These are phyloP conservation scores for Potamarius usumacintae DNA, from an alignment of 2,113 vertebrate genomes.

Conservation along the genomic window DNA sequence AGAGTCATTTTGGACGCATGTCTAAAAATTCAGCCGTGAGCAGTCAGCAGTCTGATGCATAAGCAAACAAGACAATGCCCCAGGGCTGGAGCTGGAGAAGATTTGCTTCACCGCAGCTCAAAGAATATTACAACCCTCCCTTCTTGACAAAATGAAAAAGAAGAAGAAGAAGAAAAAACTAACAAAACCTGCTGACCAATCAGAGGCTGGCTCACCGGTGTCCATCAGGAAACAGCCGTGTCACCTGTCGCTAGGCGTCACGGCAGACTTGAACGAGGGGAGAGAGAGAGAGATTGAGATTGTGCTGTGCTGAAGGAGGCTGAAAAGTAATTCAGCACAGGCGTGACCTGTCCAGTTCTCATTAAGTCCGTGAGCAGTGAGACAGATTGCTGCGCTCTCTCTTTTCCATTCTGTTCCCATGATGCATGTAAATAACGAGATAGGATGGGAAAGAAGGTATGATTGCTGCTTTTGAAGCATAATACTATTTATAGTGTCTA, in stretches of 20 bases:
- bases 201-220: conserved; percentile 50
- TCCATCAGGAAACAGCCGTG: conserved; percentile 56
- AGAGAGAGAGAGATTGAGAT: not conserved
- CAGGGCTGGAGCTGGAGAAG: conserved; percentile 6
- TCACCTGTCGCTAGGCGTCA: conserved; percentile 71
- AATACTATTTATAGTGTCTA: not conserved
- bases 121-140: conserved; percentile 42
- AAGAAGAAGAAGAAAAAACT: too few relatives aligned
- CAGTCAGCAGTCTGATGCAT: not conserved
- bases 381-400: not conserved
- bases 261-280: conserved; percentile 55
- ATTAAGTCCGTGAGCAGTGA: conserved; percentile 7
- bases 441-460: not conserved
- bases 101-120: conserved; percentile 31
- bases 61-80: conserved; percentile 33
- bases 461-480: conserved; percentile 1
- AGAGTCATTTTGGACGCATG: conserved; percentile 9
- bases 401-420: too few relatives aligned
- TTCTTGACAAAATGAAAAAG: not conserved
- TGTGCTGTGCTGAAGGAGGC: not conserved
- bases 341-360: conserved; percentile 14
- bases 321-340: conserved; percentile 29
- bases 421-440: not conserved
- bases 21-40: conserved; percentile 23
- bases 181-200: conserved; percentile 57